These are phyloP conservation scores for Cyclopterus lumpus DNA, from an alignment of 2,797 vertebrate species.

Conservation along the genomic window DNA sequence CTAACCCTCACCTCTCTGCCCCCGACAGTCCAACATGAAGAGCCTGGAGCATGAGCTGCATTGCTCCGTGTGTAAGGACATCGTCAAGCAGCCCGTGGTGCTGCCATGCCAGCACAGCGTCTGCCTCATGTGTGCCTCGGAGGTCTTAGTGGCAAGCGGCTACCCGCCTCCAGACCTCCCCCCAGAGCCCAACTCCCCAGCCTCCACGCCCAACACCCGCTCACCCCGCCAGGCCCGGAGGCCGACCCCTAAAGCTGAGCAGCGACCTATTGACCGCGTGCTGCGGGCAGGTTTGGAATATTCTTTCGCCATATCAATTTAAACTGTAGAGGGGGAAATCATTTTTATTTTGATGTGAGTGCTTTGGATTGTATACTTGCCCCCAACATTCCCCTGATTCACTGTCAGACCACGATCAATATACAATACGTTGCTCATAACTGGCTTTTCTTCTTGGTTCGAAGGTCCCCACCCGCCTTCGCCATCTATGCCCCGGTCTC, in stretches of 20 bases:
- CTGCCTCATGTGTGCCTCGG: slow-evolving; percentile 94
- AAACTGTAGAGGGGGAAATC: neutral
- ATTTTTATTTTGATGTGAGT: neutral
- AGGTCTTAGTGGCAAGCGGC: slow-evolving; percentile 92
- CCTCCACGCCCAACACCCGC: slow-evolving; percentile 91
- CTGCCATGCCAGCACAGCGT: slow-evolving; percentile 95
- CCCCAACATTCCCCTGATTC: neutral
- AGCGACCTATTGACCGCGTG: slow-evolving; percentile 89
- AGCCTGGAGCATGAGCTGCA: slow-evolving; percentile 96
- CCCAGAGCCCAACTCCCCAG: slow-evolving; percentile 94
- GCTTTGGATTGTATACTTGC: neutral
- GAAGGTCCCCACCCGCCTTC: slow-evolving; percentile 72
- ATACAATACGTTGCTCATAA: slow-evolving; percentile 1
- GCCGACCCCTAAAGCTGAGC: slow-evolving; percentile 88
- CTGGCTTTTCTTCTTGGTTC: slow-evolving; percentile 8
- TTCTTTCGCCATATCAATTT: neutral
- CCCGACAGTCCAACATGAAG: slow-evolving; percentile 92
- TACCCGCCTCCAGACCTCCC: slow-evolving; percentile 90
- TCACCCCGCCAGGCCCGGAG: slow-evolving; percentile 92
- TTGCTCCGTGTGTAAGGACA: slow-evolving; percentile 93
- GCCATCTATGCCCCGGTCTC: slow-evolving; percentile 68
- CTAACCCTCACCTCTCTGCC: slow-evolving; percentile 4
- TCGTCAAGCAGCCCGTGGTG: slow-evolving; percentile 95
- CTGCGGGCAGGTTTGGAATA: slow-evolving; percentile 88
- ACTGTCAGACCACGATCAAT: neutral